These are phyloP conservation scores for Pogonus chalceus DNA, from an alignment of 1,140 invertebrate species.

Conservation along the genomic window DNA sequence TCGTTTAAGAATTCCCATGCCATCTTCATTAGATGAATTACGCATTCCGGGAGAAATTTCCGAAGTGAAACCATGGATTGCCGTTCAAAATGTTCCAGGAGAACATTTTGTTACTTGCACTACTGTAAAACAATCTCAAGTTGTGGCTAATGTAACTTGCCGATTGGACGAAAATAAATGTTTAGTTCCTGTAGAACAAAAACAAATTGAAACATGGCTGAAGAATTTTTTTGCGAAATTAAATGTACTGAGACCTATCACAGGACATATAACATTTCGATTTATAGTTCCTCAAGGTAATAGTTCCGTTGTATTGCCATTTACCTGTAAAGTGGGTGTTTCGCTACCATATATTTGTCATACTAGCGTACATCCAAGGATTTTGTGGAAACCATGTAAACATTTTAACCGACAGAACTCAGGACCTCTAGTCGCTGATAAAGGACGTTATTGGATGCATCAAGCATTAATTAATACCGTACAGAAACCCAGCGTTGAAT, in stretches of 20 bases:
- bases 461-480: conserved; percentile 41
- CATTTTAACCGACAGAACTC: conserved; percentile 48
- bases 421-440: conserved; percentile 36
- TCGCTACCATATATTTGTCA: conserved; percentile 68
- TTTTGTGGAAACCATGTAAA: conserved; percentile 50
- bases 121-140: conserved; percentile 60
- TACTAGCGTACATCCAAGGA: conserved; percentile 50
- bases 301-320: conserved; percentile 39
- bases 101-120: conserved; percentile 69
- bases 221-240: conserved; percentile 55
- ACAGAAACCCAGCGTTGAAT: conserved; percentile 36
- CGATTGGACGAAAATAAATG: conserved; percentile 55
- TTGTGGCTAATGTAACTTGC: conserved; percentile 70
- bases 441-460: conserved; percentile 40
- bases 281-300: conserved; percentile 45
- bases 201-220: conserved; percentile 60
- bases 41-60: conserved; percentile 56
- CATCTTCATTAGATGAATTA: conserved; percentile 48
- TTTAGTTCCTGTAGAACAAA: conserved; percentile 54
- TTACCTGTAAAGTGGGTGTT: conserved; percentile 64
- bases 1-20: conserved; percentile 53
- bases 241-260: conserved; percentile 49
- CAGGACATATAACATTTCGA: conserved; percentile 65
- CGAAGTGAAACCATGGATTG: conserved; percentile 62
- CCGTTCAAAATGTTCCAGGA: conserved; percentile 60